Conservation (phyloP, 2,888 invertebrate species). For the Danaus chrysippus region DNA sequence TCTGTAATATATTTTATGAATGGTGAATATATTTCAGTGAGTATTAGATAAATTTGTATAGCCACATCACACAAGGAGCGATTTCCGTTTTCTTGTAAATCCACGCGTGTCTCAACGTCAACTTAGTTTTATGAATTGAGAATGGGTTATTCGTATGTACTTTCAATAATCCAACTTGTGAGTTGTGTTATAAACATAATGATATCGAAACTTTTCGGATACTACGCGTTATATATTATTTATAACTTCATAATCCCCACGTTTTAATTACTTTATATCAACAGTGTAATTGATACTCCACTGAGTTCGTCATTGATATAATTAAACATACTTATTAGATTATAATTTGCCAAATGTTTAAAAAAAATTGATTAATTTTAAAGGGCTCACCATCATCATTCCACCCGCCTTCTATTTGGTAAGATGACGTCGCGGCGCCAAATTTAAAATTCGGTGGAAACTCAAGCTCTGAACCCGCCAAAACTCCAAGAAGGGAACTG, state of each 20-base stretch:
- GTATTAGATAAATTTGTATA: too few species aligned
- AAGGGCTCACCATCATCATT: slow-evolving; percentile 54
- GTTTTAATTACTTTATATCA: not conserved
- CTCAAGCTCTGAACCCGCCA: not conserved
- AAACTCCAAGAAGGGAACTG: slow-evolving; percentile 8
- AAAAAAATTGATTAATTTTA: not conserved
- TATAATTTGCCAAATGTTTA: too few species aligned
- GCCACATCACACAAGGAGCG: too few species aligned
- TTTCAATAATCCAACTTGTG: not conserved
- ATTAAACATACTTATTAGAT: too few species aligned
- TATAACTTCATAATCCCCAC: too few species aligned
- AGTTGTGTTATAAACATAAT: not conserved
- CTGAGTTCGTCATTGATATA: not conserved
- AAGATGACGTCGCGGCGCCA: slow-evolving; percentile 56
- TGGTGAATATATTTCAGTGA: too few species aligned
- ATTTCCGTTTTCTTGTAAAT: too few species aligned
- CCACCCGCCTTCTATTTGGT: slow-evolving; percentile 69
- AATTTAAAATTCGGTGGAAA: slow-evolving; percentile 47
- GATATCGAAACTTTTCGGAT: not conserved
- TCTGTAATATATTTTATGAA: too few species aligned
- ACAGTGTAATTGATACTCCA: not conserved
- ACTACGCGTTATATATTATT: too few species aligned
- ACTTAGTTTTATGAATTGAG: too few species aligned
- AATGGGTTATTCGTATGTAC: too few species aligned
- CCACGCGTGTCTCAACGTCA: too few species aligned